Percentiles rank a stretch among this genome's conserved stretches.
Conservation (phyloP, 2,113 vertebrate species). For the Narcine bancroftii region DNA sequence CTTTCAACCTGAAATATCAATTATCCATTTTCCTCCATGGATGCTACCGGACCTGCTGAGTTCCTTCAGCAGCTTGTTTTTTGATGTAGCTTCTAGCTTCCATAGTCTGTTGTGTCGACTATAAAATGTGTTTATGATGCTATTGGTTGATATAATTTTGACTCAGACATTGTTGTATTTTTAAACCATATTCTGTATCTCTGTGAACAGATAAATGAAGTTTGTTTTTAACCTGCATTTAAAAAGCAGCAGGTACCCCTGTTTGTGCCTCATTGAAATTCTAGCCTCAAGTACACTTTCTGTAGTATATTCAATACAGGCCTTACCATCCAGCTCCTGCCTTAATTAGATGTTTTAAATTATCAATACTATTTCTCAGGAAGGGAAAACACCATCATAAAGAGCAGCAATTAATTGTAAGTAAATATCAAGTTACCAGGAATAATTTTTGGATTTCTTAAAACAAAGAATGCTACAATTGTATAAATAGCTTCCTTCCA, state of each 20-base stretch:
- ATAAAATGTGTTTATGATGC: not conserved
- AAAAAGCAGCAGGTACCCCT: not conserved
- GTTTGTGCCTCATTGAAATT: not conserved
- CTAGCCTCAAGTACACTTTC: not conserved
- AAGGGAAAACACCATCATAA: not conserved
- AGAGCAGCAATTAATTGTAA: not conserved
- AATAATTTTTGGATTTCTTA: not conserved
- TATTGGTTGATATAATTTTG: not conserved
- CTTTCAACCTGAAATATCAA: too few relatives aligned
- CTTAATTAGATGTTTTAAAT: not conserved
- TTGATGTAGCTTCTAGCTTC: too few relatives aligned
- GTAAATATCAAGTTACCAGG: not conserved
- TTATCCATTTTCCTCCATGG: too few relatives aligned
- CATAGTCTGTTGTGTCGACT: too few relatives aligned
- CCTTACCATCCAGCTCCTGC: not conserved
- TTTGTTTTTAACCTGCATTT: not conserved
- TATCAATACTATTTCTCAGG: too few relatives aligned
- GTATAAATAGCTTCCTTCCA: not conserved
- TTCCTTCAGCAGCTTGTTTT: too few relatives aligned
- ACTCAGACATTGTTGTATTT: not conserved
- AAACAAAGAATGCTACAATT: not conserved
- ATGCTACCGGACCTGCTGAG: too few relatives aligned
- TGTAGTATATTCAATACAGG: not conserved
- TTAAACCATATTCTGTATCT: not conserved
- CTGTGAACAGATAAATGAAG: not conserved